These are phyloP conservation scores for Noturus placidus DNA, from an alignment of 2,113 vertebrate genomes.

Conservation along the genomic window DNA sequence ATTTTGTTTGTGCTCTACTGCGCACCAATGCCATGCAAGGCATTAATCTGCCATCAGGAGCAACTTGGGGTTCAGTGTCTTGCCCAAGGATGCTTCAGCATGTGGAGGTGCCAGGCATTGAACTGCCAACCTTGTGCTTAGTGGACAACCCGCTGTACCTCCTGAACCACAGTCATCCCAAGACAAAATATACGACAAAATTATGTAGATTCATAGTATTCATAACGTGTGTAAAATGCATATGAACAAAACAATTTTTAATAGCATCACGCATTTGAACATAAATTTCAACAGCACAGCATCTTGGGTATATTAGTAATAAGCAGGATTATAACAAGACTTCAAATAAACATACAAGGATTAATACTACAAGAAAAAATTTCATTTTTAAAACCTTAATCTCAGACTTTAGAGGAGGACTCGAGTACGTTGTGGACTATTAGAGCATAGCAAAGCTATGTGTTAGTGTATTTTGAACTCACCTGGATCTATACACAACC, in stretches of 20 bases:
- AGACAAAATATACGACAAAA: neutral
- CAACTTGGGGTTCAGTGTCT: too few species aligned
- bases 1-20: too few species aligned
- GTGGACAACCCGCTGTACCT: too few species aligned
- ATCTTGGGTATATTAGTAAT: neutral
- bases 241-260: neutral
- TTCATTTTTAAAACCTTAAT: neutral
- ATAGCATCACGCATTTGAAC: neutral
- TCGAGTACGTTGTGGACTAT: neutral
- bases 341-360: neutral
- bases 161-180: too few species aligned
- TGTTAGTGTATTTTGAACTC: constrained; percentile 21
- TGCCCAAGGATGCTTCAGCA: too few species aligned
- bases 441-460: constrained; percentile 13
- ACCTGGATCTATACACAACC: constrained; percentile 13
- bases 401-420: neutral
- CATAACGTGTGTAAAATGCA: neutral
- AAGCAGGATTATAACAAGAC: neutral
- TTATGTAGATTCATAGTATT: neutral
- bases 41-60: too few species aligned
- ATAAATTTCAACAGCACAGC: neutral
- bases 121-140: too few species aligned
- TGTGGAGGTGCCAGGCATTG: too few species aligned
- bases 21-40: too few species aligned
- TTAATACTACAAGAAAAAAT: neutral